Evolutionary conservation across 2,888 invertebrate species (phyloP).

Genomic region (Alitta virens): DNA sequence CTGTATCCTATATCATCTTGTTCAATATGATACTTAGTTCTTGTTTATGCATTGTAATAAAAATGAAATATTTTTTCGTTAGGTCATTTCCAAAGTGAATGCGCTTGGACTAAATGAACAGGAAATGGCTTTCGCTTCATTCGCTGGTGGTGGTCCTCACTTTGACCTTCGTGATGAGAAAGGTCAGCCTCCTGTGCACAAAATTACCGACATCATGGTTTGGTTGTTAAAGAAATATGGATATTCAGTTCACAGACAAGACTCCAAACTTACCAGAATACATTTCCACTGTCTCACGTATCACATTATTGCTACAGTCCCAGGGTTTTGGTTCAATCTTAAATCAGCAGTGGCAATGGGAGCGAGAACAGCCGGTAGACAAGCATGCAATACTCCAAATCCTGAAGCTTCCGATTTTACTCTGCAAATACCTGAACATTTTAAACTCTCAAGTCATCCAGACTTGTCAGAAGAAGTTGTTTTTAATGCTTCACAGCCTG

Average conservation of each 20-base stretch:
- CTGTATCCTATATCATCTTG: too few relatives aligned
- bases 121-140: conserved; percentile 56
- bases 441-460: conserved; percentile 42
- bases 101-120: conserved; percentile 60
- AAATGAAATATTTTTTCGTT: conserved; percentile 6
- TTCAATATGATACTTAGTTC: background rate
- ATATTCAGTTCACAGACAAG: conserved; percentile 26
- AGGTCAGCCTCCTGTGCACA: conserved; percentile 54
- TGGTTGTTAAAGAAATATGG: conserved; percentile 58
- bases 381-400: conserved; percentile 51
- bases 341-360: conserved; percentile 58
- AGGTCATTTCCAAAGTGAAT: conserved; percentile 54
- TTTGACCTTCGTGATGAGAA: conserved; percentile 36
- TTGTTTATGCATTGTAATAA: background rate
- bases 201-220: conserved; percentile 58
- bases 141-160: conserved; percentile 56
- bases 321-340: conserved; percentile 56
- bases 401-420: conserved; percentile 49
- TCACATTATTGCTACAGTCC: conserved; percentile 55
- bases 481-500: conserved; percentile 46
- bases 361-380: conserved; percentile 55
- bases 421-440: conserved; percentile 51
- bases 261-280: conserved; percentile 54
- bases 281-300: conserved; percentile 60
- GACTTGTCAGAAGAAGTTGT: conserved; percentile 30